phyloP scores from a whole-genome alignment of 2,888 invertebrate genomes.

The Drosophila putrida region DNA sequence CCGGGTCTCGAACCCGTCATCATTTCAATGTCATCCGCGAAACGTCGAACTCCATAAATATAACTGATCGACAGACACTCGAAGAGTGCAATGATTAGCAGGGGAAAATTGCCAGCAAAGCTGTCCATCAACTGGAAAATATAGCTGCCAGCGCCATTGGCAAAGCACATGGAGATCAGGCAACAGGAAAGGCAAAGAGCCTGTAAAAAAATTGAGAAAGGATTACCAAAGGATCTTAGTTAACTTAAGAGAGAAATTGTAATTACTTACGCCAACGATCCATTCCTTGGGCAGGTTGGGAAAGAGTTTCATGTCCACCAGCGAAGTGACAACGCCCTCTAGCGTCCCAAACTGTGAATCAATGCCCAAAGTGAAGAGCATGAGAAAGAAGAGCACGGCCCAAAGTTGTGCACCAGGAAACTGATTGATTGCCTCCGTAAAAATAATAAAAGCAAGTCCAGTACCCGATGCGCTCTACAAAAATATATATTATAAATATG shows the following conservation, averaged over 20 bases:
- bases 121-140: constrained; percentile 97
- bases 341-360: constrained; percentile 98
- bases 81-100: constrained; percentile 96
- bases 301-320: constrained; percentile 97
- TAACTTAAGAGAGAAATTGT: no score
- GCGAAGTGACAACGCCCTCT: constrained; percentile 97
- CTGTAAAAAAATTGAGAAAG: constrained; percentile 47
- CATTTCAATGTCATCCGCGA: constrained; percentile 96
- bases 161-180: constrained; percentile 94
- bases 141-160: constrained; percentile 97
- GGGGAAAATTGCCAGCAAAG: constrained; percentile 96
- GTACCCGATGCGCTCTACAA: constrained; percentile 97
- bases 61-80: constrained; percentile 97
- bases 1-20: constrained; percentile 97
- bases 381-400: constrained; percentile 98
- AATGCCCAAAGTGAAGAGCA: constrained; percentile 98
- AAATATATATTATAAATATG: no score
- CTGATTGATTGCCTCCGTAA: constrained; percentile 99
- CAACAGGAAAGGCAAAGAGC: constrained; percentile 92
- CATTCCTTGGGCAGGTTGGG: constrained; percentile 96
- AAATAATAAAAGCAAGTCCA: constrained; percentile 98
- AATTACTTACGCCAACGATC: constrained; percentile 89
- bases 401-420: constrained; percentile 98
- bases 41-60: constrained; percentile 96
- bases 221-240: no score